Base-by-base conservation (phyloP, 2,113 vertebrate genomes). In the Brachyhypopomus occidentalis region DNA sequence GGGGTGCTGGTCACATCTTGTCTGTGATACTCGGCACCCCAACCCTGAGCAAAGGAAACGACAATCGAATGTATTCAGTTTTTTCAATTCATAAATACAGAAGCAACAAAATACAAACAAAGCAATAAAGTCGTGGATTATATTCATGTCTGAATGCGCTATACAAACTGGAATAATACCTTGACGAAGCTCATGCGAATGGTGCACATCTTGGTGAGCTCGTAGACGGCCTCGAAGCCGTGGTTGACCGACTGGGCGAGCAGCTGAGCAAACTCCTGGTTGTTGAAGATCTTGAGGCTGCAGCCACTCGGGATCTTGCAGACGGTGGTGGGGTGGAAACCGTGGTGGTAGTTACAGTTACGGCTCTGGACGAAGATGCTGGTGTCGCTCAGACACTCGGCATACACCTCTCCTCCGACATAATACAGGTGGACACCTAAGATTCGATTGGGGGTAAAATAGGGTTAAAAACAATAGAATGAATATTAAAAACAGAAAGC, bases 141-240 rank as follows among this genome's bases (percentile, higher is more conserved):
- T 11, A 14, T 34, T 5, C 17, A 19, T 27, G 19, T 34, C 25
- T 79, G 19, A 16, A 67, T 58, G 16, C 20, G 60, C 7, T 36
- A 11, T 17, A 59, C 25, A 34, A 45, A 52, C 56, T 22, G 11
- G 48, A 59, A 25, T 30, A 34, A 30, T 88, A 98, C 97, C 96
- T 99, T 98, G 83, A 99, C 97, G 86, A 98, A 99, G 91, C 97
- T 98, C 97, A 98, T 98, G 59, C 97, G 95, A 87, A 99, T 99
- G 86, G 97, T 98, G 80, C 97, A 99, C 97, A 98, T 99, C 92
- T 98, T 99, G 85, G 97, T 99, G 77, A 99, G 96, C 91, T 99
- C 97, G 67, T 99, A 98, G 0, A 99, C 97, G 0, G 97, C 97
- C 91, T 99, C 97, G 79, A 99, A 99, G 67, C 97, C 97, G 25